A percentile compares a stretch with the other conserved stretches of the same genome.
phyloP scores from a whole-genome alignment of 1,140 invertebrate species.

The Bombus fervidus region DNA sequence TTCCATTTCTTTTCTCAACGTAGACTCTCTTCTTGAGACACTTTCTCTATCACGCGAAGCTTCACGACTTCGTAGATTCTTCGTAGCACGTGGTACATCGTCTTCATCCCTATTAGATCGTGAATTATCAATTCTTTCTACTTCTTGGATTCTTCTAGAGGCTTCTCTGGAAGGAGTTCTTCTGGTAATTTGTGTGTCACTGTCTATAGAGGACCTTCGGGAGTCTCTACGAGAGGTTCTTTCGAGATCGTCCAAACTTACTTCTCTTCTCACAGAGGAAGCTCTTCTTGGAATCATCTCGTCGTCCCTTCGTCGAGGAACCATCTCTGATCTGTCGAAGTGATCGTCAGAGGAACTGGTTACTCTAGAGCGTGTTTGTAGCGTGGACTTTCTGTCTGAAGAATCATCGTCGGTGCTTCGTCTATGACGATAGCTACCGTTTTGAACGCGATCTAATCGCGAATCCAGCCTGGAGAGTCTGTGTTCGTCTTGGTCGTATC shows the following conservation, averaged over 20 bases:
- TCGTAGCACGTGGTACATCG: neutral
- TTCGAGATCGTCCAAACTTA: constrained; percentile 41
- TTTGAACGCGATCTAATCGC: constrained; percentile 48
- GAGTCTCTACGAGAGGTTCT: constrained; percentile 52
- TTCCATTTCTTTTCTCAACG: constrained; percentile 42
- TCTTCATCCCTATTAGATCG: neutral
- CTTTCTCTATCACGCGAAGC: constrained; percentile 31
- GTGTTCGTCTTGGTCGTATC: constrained; percentile 53
- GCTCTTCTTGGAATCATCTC: constrained; percentile 32
- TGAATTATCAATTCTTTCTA: constrained; percentile 1
- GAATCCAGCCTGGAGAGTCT: constrained; percentile 31
- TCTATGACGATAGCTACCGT: constrained; percentile 54
- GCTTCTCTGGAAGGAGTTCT: constrained; percentile 42
- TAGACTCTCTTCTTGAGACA: constrained; percentile 26
- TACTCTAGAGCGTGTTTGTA: constrained; percentile 59
- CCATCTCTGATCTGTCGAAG: constrained; percentile 67
- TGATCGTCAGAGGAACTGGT: constrained; percentile 79
- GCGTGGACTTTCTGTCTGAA: constrained; percentile 62
- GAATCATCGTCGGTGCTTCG: constrained; percentile 76
- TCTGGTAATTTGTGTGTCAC: constrained; percentile 29
- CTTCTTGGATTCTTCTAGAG: neutral
- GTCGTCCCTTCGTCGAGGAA: constrained; percentile 41
- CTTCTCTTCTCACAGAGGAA: constrained; percentile 41
- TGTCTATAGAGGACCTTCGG: constrained; percentile 58
- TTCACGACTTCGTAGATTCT: constrained; percentile 25